A percentile compares a stretch with the other conserved stretches of the same genome.
phyloP scores from a whole-genome alignment of 2,888 invertebrate genomes.

The Diarsia mendica region DNA sequence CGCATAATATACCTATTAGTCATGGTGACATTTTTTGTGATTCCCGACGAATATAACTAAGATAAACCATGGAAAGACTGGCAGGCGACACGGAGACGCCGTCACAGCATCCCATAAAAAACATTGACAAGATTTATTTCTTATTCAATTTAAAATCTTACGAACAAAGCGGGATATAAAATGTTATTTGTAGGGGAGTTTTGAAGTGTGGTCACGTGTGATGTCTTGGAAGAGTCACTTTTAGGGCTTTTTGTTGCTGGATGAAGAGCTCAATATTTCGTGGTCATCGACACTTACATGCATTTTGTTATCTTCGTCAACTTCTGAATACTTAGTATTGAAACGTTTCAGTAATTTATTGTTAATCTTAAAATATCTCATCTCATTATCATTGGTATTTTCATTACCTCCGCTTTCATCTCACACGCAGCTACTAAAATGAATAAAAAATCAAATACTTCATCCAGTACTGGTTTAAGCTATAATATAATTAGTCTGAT shows the following conservation, averaged over 20 bases:
- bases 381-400: background rate
- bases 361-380: background rate
- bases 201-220: constrained; percentile 38
- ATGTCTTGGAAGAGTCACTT: constrained; percentile 27
- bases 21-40: constrained; percentile 54
- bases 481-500: too few relatives aligned
- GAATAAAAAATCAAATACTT: background rate
- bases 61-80: constrained; percentile 58
- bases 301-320: background rate
- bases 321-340: background rate
- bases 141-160: constrained; percentile 65
- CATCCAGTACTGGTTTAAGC: background rate
- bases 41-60: constrained; percentile 41
- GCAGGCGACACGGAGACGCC: constrained; percentile 56
- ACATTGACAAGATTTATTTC: constrained; percentile 65
- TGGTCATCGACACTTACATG: background rate
- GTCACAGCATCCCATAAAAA: constrained; percentile 60
- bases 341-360: background rate
- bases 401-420: background rate
- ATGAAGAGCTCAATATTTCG: background rate
- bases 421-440: background rate
- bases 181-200: constrained; percentile 46
- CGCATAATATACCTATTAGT: constrained; percentile 58
- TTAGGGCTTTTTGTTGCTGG: constrained; percentile 20
- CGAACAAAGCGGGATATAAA: constrained; percentile 55